Evolutionary conservation across 2,113 vertebrate species (phyloP).

Genomic region (Hippopotamus amphibius): DNA sequence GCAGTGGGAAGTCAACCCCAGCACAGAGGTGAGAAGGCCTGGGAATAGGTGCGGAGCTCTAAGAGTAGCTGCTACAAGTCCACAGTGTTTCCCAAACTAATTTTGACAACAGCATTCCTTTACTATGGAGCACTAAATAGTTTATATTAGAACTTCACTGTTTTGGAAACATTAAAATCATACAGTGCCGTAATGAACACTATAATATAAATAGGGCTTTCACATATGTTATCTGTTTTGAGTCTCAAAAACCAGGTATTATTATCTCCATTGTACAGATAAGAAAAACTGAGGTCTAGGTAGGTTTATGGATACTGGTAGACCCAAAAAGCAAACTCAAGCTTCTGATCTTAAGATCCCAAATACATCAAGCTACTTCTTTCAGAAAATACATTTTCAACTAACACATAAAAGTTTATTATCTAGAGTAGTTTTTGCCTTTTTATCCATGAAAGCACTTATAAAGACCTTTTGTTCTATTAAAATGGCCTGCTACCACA

Average conservation of each 20-base stretch:
- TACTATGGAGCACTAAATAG: background rate
- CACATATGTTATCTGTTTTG: background rate
- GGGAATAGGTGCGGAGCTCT: background rate
- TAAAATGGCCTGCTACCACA: background rate
- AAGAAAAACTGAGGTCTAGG: background rate
- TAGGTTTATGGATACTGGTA: background rate
- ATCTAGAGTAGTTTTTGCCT: conserved; percentile 6
- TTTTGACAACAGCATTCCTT: background rate
- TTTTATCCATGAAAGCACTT: background rate
- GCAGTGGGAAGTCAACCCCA: background rate
- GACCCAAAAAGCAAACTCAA: background rate
- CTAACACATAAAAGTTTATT: background rate
- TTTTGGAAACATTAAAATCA: background rate
- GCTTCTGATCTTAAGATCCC: background rate
- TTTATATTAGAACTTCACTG: background rate
- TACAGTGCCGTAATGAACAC: background rate
- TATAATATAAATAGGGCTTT: background rate
- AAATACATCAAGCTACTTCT: background rate
- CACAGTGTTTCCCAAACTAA: background rate
- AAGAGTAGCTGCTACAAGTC: background rate
- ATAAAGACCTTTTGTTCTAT: conserved; percentile 18
- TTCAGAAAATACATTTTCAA: conserved; percentile 24
- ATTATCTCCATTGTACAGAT: background rate
- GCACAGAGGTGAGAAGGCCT: background rate
- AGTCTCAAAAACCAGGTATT: background rate